Base-by-base conservation (phyloP, 1,140 invertebrate species). In the Harpegnathos saltator region DNA sequence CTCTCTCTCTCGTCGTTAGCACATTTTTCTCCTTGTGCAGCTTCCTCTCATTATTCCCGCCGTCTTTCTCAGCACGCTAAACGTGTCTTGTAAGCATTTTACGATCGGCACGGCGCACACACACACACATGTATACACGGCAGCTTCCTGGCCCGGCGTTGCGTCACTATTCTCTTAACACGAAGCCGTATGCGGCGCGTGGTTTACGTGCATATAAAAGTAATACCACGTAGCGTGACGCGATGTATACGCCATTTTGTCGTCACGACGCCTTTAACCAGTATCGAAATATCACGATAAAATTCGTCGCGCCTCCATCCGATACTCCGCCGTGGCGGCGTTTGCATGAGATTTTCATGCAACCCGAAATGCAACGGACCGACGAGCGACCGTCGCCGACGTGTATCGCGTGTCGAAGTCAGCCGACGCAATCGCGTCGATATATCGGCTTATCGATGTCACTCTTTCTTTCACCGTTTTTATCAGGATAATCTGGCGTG, bases 121-220 rank as follows among this genome's bases (percentile, higher is more conserved):
- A 73, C 80, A 85, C 83, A 85, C 82, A 75, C 54, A 38, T 77
- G 7, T 9, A 11, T 9, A 9, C 9, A 9, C 38, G 38, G 5
- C 29, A 33, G 5, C 29, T 9, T 44, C 38, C 83, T 48, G 86
- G 50, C 87, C 84, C 81, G 65, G 62, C 75, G 85, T 80, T 91
- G 90, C 90, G 5, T 90, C 33, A n/a, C 75, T 92, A 91, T 92
- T 92, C 90, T 92, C 89, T 91, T 90, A 92, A 91, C 90, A 87
- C 86, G 89, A 89, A 87, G 63, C 83, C 78, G 88, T 91, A 89
- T 88, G 89, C 87, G 87, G 83, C 86, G 87, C 88, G 90, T 91
- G 91, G 90, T 93, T 93, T 93, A 93, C 91, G 89, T 89, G 84
- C 90, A 82, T 91, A 91, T 93, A 92, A 93, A 93, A 93, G 90